phyloP scores from a whole-genome alignment of 2,797 vertebrate species.

The Pipistrellus kuhlii region DNA sequence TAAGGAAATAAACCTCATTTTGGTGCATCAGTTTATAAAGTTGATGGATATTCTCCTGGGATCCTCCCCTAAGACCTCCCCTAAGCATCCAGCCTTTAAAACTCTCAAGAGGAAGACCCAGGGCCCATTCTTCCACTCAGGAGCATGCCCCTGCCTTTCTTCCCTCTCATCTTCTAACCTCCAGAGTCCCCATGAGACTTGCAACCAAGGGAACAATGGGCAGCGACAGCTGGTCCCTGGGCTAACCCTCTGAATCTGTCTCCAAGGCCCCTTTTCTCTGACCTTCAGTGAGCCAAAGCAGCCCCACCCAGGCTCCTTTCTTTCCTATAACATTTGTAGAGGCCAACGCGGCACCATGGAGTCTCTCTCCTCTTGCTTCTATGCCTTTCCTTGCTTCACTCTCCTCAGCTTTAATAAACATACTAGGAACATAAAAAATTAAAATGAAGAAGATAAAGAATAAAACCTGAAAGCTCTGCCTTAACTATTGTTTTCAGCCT shows the following conservation, averaged over 20 bases:
- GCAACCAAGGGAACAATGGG: neutral
- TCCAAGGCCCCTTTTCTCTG: neutral
- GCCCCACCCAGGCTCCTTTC: neutral
- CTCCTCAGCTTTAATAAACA: neutral
- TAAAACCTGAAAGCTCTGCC: neutral
- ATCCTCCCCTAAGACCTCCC: neutral
- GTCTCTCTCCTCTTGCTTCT: neutral
- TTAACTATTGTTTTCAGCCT: neutral
- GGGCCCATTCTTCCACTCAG: neutral
- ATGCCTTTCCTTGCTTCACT: neutral
- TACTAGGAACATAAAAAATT: neutral
- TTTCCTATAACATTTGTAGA: neutral
- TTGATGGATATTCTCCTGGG: neutral
- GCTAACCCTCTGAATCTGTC: neutral
- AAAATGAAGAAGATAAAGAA: no score
- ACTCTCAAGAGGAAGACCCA: neutral
- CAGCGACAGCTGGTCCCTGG: neutral
- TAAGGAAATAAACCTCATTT: neutral
- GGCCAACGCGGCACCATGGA: accelerated
- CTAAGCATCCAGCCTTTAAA: neutral
- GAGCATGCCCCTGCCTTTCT: neutral
- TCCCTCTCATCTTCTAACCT: neutral
- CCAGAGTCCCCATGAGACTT: neutral
- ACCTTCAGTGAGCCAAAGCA: neutral
- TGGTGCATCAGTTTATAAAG: neutral